Base-by-base conservation (phyloP, 2,888 invertebrate genomes). In the Netelia inedita region DNA sequence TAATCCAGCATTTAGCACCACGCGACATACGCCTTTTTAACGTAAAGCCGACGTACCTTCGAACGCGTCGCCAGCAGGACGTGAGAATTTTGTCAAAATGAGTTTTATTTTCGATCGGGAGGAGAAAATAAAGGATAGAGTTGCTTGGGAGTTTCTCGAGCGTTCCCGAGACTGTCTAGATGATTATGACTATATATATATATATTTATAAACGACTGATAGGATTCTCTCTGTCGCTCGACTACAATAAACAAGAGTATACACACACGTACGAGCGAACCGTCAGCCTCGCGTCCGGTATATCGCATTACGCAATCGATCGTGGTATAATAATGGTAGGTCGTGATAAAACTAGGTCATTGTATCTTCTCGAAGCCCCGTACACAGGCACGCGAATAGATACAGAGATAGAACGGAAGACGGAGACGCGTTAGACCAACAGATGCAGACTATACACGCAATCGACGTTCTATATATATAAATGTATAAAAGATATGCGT, bases 301-400 rank as follows among this genome's bases (percentile, higher is more conserved):
- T 82, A 82, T 86, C 82, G 83, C 46, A 23, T 90, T 89, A 88
- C 89, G 89, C 86, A 89, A 91, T 87, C 87, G 87, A 90, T 90
- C 85, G 87, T 85, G 73, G 87, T 85, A 76, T 84, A 87, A 88
- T 85, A 89, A 87, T 90, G 87, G 84, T 88, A 86, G 82, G 73
- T 86, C 81, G 84, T 78, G 85, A 85, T 89, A 82, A 83, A 92
- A 91, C 81, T 90, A 87, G 91, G 90, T 91, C 92, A 88, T 87
- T 88, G 89, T 88, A 88, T 89, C 87, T 28, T 28, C 28, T 79
- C 79, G 21, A 43, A 78, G 85, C 10, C 23, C 53, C 50, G 59
- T 50, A 35, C 71, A 41, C 41, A 57, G n/a, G 23, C 21, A 28
- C 65, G 50, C 57, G 61, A 71, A 55, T 11, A 59, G 43, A 41